Evolutionary conservation across 1,140 invertebrate species (phyloP), one percentile per base, ranked within the genome.

Genomic region (Metaphire vulgaris): DNA sequence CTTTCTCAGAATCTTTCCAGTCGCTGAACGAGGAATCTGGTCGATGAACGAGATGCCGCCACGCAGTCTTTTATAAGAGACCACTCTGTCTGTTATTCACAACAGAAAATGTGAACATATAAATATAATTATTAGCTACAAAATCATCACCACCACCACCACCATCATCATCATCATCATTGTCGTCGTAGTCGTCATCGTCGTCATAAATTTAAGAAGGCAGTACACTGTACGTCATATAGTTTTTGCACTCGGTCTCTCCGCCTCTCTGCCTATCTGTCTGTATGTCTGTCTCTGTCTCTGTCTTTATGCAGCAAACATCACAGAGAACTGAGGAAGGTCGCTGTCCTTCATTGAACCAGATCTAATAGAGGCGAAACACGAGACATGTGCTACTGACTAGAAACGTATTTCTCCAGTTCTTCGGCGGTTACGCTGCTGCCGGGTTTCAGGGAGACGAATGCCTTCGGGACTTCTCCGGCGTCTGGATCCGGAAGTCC

Each of bases 381-480:
- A n/a, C n/a, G n/a, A n/a, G n/a, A n/a, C n/a, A n/a, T n/a, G n/a
- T n/a, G n/a, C 56, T 65, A 6, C 67, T 30, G 2, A 73, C 72
- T 21, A 26, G 32, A 26, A 2, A 73, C 34, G 26, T 33, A 73
- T 26, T 73, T 56, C 32, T 73, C 31, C 16, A 73, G 16, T n/a
- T 73, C 72, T 29, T 73, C 72, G 31, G 34, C 31, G 16, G 72
- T 34, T 0, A 30, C 72, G 0, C 28, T 41, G 16, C 28, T 65
- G 1, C 86, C 87, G 65, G 87, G 86, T 83, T 89, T 90, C 21
- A 87, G 83, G 0, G 93, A 92, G n/a, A 93, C 88, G 82, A 91
- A 94, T 0, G 92, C 92, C 82, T 88, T 88, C 0, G 93, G 93
- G 0, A 90, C 85, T 86, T 96, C 94, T 1, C 93, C 93, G 73